A percentile compares a stretch with the other conserved stretches of the same genome.
Evolutionary conservation across 2,888 invertebrate species (phyloP).

Genomic region (Amblyteles armatorius): DNA sequence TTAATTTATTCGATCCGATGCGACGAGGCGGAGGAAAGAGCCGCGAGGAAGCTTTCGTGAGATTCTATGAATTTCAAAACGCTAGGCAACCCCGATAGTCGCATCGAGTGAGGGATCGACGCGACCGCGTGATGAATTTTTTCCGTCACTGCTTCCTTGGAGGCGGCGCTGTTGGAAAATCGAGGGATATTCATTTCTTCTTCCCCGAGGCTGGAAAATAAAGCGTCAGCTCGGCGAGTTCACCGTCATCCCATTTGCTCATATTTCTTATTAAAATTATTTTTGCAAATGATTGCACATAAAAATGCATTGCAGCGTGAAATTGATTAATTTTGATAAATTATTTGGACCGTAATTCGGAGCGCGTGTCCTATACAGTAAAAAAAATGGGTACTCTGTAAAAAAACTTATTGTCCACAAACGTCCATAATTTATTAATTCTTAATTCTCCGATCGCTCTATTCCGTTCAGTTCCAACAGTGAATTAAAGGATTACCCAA

Average conservation of each 20-base stretch:
- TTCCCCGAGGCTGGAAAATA: not conserved
- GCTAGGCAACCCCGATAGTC: constrained; percentile 3
- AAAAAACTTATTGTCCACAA: too few relatives aligned
- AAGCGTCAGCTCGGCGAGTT: not conserved
- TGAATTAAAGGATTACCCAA: too few relatives aligned
- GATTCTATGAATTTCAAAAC: constrained; percentile 64
- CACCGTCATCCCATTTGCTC: not conserved
- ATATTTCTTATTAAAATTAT: not conserved
- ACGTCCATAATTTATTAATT: too few relatives aligned
- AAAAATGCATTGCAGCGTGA: too few relatives aligned
- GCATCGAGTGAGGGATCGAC: constrained; percentile 19
- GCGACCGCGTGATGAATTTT: constrained; percentile 9
- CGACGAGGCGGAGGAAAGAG: constrained; percentile 24
- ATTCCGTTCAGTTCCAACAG: too few relatives aligned
- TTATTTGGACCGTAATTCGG: too few relatives aligned
- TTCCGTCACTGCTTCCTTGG: constrained; percentile 3
- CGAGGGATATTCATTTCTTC: constrained; percentile 17
- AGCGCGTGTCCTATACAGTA: too few relatives aligned
- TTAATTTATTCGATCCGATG: constrained; percentile 66
- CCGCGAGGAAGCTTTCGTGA: constrained; percentile 28
- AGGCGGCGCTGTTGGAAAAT: constrained; percentile 22
- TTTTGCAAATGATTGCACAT: not conserved
- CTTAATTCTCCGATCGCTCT: too few relatives aligned
- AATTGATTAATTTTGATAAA: too few relatives aligned
- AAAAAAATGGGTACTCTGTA: too few relatives aligned